These are phyloP conservation scores for Tricholaema leucomelas DNA, from an alignment of 2,113 vertebrate species.

Conservation along the genomic window DNA sequence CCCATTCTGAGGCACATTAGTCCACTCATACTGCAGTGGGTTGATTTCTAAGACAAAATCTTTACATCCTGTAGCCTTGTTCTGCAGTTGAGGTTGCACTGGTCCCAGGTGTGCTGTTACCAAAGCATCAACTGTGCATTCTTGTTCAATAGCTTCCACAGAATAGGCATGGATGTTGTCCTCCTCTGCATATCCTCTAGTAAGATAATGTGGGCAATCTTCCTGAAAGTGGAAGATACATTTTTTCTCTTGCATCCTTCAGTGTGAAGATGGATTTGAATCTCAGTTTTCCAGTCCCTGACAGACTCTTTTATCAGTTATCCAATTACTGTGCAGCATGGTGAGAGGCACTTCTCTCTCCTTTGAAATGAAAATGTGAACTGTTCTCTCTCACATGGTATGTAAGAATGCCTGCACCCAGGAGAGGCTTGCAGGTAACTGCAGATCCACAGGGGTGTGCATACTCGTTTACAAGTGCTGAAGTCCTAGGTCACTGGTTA, in stretches of 20 bases:
- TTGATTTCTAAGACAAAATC: neutral
- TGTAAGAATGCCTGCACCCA: neutral
- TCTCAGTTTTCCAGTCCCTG: neutral
- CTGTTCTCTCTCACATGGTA: neutral
- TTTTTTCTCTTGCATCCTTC: neutral
- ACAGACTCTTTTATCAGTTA: neutral
- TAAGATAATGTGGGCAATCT: rapidly evolving
- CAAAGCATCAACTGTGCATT: rapidly evolving
- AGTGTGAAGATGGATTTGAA: neutral
- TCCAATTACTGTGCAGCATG: neutral
- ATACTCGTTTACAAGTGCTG: neutral
- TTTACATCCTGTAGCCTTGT: neutral
- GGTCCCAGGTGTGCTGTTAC: neutral
- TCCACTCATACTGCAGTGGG: neutral
- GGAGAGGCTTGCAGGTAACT: neutral
- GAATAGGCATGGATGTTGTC: neutral
- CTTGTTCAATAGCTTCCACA: neutral
- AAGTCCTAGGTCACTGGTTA: neutral
- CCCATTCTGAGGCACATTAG: neutral
- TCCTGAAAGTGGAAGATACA: neutral
- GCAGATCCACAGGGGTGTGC: neutral
- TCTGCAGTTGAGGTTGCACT: neutral
- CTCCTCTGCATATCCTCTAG: neutral
- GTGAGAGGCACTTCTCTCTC: neutral
- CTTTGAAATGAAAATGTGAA: neutral